Evolutionary conservation across 2,888 invertebrate species (phyloP).

Genomic region (Boloria selene): DNA sequence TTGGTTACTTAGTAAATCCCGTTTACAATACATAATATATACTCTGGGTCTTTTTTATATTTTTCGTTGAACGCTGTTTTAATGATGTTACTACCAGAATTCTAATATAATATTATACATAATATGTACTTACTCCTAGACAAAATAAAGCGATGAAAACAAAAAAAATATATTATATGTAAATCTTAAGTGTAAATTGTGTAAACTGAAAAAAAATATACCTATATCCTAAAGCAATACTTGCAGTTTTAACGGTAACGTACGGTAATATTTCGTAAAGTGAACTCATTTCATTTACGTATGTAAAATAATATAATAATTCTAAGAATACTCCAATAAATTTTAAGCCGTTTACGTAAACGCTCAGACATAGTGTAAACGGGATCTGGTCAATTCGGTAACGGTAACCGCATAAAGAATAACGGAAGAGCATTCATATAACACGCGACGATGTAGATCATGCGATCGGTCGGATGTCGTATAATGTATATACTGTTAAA

Average conservation of each 20-base stretch:
- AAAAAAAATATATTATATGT: no score
- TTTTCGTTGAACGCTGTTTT: background rate
- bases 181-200: no score
- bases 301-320: slow-evolving; percentile 28
- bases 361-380: slow-evolving; percentile 37
- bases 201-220: no score
- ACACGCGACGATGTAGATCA: slow-evolving; percentile 50
- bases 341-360: slow-evolving; percentile 17
- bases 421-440: slow-evolving; percentile 56
- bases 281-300: slow-evolving; percentile 1
- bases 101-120: background rate
- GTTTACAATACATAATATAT: slow-evolving; percentile 28
- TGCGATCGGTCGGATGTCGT: slow-evolving; percentile 41
- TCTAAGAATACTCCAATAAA: slow-evolving; percentile 21
- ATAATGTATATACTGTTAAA: slow-evolving; percentile 34
- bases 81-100: background rate
- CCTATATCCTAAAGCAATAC: no score
- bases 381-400: slow-evolving; percentile 67
- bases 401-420: slow-evolving; percentile 59
- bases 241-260: no score
- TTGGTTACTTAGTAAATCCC: slow-evolving; percentile 39
- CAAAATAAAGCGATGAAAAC: no score
- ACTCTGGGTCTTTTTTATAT: background rate
- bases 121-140: no score
- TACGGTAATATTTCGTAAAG: slow-evolving; percentile 6